These are phyloP conservation scores for Eucera pruinosa DNA, from an alignment of 2,888 invertebrate genomes.

Conservation along the genomic window DNA sequence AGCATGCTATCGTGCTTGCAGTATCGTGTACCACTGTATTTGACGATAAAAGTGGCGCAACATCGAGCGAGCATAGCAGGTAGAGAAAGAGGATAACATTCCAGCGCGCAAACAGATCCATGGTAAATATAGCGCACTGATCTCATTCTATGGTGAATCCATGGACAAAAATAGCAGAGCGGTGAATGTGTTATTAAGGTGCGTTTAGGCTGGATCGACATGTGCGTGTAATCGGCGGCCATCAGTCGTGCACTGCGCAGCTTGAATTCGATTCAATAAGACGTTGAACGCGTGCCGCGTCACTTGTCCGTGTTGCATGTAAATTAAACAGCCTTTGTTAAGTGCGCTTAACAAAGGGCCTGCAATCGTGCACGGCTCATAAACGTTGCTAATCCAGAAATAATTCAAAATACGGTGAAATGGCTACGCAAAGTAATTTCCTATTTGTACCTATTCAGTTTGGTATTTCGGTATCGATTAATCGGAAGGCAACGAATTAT, in stretches of 20 bases:
- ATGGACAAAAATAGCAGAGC: constrained; percentile 75
- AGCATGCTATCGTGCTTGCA: too few relatives aligned
- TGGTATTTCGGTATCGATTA: too few relatives aligned
- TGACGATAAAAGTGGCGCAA: constrained; percentile 39
- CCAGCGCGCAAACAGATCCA: constrained; percentile 48
- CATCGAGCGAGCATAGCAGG: constrained; percentile 7
- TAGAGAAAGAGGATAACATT: constrained; percentile 33
- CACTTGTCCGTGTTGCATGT: constrained; percentile 5
- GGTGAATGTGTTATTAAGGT: constrained; percentile 54
- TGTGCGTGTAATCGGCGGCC: constrained; percentile 25
- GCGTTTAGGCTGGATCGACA: constrained; percentile 39
- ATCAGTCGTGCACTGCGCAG: constrained; percentile 1
- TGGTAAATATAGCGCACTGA: constrained; percentile 80
- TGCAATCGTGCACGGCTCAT: too few relatives aligned
- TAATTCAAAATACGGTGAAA: too few relatives aligned
- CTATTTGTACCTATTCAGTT: too few relatives aligned
- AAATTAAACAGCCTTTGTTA: neutral
- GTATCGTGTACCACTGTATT: too few relatives aligned
- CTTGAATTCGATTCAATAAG: constrained; percentile 21
- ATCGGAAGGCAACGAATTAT: too few relatives aligned
- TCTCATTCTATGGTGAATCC: constrained; percentile 80
- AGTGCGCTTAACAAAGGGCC: too few relatives aligned
- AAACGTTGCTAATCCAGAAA: too few relatives aligned
- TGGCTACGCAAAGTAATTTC: too few relatives aligned
- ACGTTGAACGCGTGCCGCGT: constrained; percentile 22